These are phyloP conservation scores for Bergia puertoricense DNA, from an alignment of 92 coral and sea anemone species.

Conservation along the genomic window DNA sequence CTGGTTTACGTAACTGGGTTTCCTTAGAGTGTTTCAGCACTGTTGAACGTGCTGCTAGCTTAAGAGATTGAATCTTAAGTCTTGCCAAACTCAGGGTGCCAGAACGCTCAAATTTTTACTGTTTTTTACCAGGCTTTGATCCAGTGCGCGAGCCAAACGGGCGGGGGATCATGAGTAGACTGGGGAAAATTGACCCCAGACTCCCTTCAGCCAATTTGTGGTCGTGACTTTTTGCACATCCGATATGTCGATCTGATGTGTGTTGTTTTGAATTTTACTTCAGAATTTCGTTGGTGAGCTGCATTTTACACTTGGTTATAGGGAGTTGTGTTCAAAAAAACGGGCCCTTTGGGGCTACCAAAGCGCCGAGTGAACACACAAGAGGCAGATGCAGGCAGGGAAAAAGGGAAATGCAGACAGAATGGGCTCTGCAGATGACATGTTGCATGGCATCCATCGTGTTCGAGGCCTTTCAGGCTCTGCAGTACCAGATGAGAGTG, in stretches of 20 bases:
- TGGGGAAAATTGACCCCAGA: slow-evolving; percentile 17
- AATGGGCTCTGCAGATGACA: slow-evolving; percentile 47
- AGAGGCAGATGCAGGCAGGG: slow-evolving; percentile 20
- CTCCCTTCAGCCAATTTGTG: neutral
- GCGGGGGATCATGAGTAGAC: neutral
- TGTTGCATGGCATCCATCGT: slow-evolving; percentile 51
- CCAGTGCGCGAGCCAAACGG: too few species aligned
- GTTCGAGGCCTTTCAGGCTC: slow-evolving; percentile 47
- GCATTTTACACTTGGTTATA: slow-evolving; percentile 10
- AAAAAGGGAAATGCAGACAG: neutral
- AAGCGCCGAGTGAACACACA: neutral
- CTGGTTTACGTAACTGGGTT: too few species aligned
- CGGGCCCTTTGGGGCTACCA: slow-evolving; percentile 44
- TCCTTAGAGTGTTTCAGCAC: too few species aligned
- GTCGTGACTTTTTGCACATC: slow-evolving; percentile 35
- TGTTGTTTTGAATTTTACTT: slow-evolving; percentile 16
- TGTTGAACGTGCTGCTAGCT: too few species aligned
- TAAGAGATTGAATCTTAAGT: too few species aligned
- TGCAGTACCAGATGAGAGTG: slow-evolving; percentile 20
- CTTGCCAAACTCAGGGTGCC: too few species aligned
- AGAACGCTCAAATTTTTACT: too few species aligned
- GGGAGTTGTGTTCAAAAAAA: neutral
- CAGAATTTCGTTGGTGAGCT: neutral
- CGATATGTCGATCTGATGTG: neutral
- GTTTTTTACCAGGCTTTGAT: too few species aligned